Conservation (phyloP, 1,140 invertebrate species). For the Papilio polytes region DNA sequence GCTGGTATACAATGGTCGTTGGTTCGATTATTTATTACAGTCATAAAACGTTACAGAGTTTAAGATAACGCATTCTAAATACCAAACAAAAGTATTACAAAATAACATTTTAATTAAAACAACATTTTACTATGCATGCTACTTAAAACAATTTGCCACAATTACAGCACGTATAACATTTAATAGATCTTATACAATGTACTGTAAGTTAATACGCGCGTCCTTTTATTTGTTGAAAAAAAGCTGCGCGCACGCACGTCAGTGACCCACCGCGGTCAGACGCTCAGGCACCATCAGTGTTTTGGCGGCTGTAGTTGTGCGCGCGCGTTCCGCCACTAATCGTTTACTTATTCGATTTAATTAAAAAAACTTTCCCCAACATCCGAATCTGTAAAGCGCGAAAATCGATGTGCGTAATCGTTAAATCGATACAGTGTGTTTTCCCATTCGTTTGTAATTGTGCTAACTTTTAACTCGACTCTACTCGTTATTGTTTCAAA, state of each 20-base stretch:
- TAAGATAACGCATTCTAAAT: no score
- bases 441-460: slow-evolving; percentile 20
- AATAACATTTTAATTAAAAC: no score
- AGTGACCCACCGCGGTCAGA: slow-evolving; percentile 66
- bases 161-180: not conserved
- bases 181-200: slow-evolving; percentile 12
- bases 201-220: slow-evolving; percentile 3
- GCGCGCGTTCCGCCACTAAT: slow-evolving; percentile 55
- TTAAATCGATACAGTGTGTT: slow-evolving; percentile 3
- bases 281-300: slow-evolving; percentile 71
- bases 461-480: slow-evolving; percentile 8
- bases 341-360: slow-evolving; percentile 11
- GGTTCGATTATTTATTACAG: no score
- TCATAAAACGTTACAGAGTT: no score
- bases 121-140: no score
- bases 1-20: no score
- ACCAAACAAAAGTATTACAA: no score
- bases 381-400: slow-evolving; percentile 11
- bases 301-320: slow-evolving; percentile 65
- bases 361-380: slow-evolving; percentile 23
- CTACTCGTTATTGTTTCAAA: not conserved
- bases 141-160: not conserved
- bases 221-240: slow-evolving; percentile 32
- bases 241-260: slow-evolving; percentile 51
- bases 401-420: slow-evolving; percentile 23